These are phyloP conservation scores for Zoanthus sociatus DNA, from an alignment of 92 coral and sea anemone species.

Conservation along the genomic window DNA sequence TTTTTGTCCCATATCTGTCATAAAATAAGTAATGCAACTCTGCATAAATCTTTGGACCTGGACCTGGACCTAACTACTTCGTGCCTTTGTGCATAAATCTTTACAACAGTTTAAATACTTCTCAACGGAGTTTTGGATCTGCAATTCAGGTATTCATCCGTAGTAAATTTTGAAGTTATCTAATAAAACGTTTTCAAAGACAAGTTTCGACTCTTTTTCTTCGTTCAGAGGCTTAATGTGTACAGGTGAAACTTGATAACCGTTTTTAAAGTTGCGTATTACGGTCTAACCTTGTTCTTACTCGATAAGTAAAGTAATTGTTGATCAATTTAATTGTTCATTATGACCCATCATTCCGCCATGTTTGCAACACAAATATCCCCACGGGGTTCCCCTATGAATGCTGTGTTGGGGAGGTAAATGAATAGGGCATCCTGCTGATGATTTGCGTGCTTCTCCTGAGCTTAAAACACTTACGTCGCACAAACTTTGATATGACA, in stretches of 20 bases:
- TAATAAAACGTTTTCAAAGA: neutral
- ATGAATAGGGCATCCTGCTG: slow-evolving; percentile 12
- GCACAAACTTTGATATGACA: slow-evolving; percentile 86
- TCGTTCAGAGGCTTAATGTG: neutral
- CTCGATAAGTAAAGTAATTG: no score
- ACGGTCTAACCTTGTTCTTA: no score
- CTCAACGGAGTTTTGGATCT: neutral
- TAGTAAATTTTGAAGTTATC: neutral
- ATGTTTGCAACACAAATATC: slow-evolving; percentile 17
- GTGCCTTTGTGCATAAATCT: neutral
- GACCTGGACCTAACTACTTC: no score
- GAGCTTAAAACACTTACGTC: neutral
- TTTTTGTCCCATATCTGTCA: neutral
- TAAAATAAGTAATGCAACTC: neutral
- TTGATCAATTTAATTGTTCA: neutral
- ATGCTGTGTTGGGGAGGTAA: slow-evolving; percentile 7
- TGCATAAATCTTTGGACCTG: neutral
- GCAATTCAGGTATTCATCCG: neutral
- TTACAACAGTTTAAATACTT: neutral
- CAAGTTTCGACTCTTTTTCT: neutral
- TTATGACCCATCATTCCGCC: slow-evolving; percentile 5
- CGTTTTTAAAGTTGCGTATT: neutral
- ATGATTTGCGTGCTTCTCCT: slow-evolving; percentile 24
- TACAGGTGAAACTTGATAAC: neutral
- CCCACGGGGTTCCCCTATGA: slow-evolving; percentile 19